These are phyloP conservation scores for Pheosia gnoma DNA, from an alignment of 2,888 invertebrate genomes.

Conservation along the genomic window DNA sequence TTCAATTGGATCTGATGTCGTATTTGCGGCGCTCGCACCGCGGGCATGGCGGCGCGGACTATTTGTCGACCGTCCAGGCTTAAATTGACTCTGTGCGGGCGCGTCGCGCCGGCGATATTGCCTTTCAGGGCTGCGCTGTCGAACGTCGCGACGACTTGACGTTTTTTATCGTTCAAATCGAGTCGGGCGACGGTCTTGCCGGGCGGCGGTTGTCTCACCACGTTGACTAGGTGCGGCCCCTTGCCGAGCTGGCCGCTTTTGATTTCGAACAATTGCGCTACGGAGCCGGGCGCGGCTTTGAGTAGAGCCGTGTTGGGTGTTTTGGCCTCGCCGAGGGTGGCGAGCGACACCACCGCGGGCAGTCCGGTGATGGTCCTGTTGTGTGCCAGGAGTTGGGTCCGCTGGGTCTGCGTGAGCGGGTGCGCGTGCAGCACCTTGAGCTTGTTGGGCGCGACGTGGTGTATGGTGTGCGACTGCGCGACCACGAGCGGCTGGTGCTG, in stretches of 20 bases:
- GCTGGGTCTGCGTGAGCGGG: constrained; percentile 63
- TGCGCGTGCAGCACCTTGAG: constrained; percentile 72
- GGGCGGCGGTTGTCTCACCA: constrained; percentile 66
- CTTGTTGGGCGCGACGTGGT: constrained; percentile 61
- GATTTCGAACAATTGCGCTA: constrained; percentile 74
- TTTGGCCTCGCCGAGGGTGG: constrained; percentile 62
- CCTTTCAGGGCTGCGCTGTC: constrained; percentile 46
- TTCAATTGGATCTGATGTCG: constrained; percentile 67
- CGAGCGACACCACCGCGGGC: constrained; percentile 68
- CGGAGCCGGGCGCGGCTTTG: constrained; percentile 63
- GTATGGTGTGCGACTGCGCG: constrained; percentile 52
- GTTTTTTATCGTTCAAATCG: constrained; percentile 58
- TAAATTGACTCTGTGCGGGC: constrained; percentile 55
- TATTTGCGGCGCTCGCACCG: constrained; percentile 49
- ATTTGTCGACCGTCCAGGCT: constrained; percentile 64
- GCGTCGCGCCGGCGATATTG: constrained; percentile 32
- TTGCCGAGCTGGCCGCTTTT: constrained; percentile 69
- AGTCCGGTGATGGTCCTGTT: constrained; percentile 49
- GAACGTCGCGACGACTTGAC: constrained; percentile 48
- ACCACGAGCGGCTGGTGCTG: constrained; percentile 49
- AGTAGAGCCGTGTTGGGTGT: constrained; percentile 49
- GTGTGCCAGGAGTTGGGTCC: constrained; percentile 64
- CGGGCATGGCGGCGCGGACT: constrained; percentile 52
- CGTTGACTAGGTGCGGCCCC: constrained; percentile 74
- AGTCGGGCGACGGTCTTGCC: constrained; percentile 57